Evolutionary conservation across 2,113 vertebrate genomes (phyloP).

Genomic region (Fulmarus glacialis): DNA sequence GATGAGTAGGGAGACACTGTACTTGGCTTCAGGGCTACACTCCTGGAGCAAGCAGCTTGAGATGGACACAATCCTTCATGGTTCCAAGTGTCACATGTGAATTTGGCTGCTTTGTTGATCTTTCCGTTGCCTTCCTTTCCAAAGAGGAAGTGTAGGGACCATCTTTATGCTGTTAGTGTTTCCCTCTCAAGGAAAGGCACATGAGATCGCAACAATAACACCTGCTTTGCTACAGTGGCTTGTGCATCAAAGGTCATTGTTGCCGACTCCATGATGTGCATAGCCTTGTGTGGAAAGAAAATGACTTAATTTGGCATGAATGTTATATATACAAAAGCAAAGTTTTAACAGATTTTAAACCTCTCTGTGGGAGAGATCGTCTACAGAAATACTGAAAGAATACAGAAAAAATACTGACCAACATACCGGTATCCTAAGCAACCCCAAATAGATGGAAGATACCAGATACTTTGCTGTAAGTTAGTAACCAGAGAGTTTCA

Average conservation of each 20-base stretch:
- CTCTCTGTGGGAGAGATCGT: neutral
- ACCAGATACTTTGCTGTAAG: neutral
- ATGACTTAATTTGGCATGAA: neutral
- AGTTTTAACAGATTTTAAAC: neutral
- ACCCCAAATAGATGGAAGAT: neutral
- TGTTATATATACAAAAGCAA: accelerated
- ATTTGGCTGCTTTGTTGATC: neutral
- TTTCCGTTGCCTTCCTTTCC: neutral
- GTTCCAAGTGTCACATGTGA: neutral
- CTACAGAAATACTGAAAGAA: neutral
- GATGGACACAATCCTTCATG: neutral
- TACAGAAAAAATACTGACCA: neutral
- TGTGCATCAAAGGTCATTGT: neutral
- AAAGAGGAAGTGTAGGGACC: neutral
- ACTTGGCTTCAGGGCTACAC: neutral
- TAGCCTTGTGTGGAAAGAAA: neutral
- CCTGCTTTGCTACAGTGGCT: neutral
- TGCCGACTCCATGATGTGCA: neutral
- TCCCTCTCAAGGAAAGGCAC: neutral
- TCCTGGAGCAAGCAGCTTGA: neutral
- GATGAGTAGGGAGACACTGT: neutral
- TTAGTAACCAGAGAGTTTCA: neutral
- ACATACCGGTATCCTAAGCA: neutral
- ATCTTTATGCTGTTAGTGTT: neutral
- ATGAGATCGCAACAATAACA: accelerated